Evolutionary conservation across 1,140 invertebrate genomes (phyloP).

Genomic region (Polypedilum vanderplanki): DNA sequence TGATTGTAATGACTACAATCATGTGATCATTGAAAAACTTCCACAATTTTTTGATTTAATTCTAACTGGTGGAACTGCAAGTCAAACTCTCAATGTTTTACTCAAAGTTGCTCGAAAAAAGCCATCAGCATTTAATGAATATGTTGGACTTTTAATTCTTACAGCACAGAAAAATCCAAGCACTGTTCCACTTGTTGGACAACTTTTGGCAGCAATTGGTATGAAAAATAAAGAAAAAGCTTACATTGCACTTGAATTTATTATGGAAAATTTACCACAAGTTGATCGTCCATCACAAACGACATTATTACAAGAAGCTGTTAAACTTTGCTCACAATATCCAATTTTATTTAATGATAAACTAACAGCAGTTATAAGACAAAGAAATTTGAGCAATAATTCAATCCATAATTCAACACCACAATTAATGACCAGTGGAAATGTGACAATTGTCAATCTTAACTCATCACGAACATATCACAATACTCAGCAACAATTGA

Average conservation of each 20-base stretch:
- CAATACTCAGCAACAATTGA: background rate
- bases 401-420: constrained; percentile 40
- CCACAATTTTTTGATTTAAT: constrained; percentile 39
- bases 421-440: constrained; percentile 59
- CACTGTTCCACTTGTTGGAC: constrained; percentile 56
- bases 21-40: background rate
- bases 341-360: constrained; percentile 69
- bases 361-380: constrained; percentile 62
- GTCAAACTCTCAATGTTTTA: constrained; percentile 69
- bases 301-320: constrained; percentile 65
- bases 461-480: constrained; percentile 46
- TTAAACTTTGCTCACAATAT: constrained; percentile 65
- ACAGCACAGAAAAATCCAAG: constrained; percentile 60
- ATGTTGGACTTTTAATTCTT: constrained; percentile 46
- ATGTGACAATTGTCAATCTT: constrained; percentile 68
- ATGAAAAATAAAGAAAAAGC: constrained; percentile 62
- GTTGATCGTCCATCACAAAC: constrained; percentile 59
- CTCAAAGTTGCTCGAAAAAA: constrained; percentile 62
- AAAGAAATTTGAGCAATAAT: constrained; percentile 39
- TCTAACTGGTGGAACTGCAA: constrained; percentile 45
- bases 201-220: constrained; percentile 57
- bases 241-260: constrained; percentile 70
- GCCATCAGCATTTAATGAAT: constrained; percentile 43
- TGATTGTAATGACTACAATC: constrained; percentile 46
- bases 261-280: constrained; percentile 62